Evolutionary conservation across 2,797 vertebrate genomes (phyloP), one percentile per base, ranked within the genome.

Genomic region (Scarus forsteni): DNA sequence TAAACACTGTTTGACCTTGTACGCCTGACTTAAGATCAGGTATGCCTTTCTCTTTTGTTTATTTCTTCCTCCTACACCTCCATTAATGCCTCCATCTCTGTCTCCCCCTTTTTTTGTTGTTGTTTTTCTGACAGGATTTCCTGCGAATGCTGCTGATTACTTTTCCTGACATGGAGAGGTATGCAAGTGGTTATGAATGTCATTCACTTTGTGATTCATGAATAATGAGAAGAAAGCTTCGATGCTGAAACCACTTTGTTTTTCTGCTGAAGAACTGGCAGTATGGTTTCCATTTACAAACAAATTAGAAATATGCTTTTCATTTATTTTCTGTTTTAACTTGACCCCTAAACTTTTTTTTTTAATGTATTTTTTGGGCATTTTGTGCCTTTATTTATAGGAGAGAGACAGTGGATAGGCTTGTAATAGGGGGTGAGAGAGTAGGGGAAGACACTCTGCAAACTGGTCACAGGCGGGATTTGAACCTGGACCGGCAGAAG

Each of bases 71-170:
- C 73, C 77, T 72, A 84, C 76, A 75, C 65, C 48, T 80, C 54
- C 42, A n/a, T 68, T 70, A 78, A 80, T 52, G 46, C 55, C 54
- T 83, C 36, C 5, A 56, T 87, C 74, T 84, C 39, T 83, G 38
- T 70, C 7, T 7, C 43, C n/a, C 46, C 44, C 71, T 38, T n/a
- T 7, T n/a, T 42, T 35, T 56, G 35, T 74, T 42, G 59, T 27
- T 27, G 27, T 42, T 70, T 66, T 90, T 90, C 50, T 0, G 88
- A 73, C 83, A 99, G 98, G 97, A 99, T 92, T 99, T 99, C 87
- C 94, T 99, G 86, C 92, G 82, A 88, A 96, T 95, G 95, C 85
- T 98, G 63, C 89, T 98, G 92, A 95, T 95, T 79, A 92, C 91
- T 49, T 93, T 96, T 85, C 95, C 97, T 80, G 89, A 95, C 91